phyloP scores from a whole-genome alignment of 2,113 vertebrate species.

The Camarhynchus parvulus region DNA sequence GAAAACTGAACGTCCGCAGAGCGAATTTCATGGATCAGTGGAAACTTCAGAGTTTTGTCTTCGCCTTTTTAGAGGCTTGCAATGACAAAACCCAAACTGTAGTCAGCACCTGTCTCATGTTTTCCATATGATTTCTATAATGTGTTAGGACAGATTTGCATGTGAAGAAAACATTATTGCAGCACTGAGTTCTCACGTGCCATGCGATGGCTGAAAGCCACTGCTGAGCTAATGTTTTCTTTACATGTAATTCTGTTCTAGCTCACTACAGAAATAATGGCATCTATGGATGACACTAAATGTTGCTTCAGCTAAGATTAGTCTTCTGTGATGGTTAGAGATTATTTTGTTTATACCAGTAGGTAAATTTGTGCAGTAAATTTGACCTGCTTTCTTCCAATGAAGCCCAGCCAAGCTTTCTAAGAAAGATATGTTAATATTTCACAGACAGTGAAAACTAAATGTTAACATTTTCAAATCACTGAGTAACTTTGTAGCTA shows the following conservation, averaged over 20 bases:
- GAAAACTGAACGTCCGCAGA: background rate
- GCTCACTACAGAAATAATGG: slow-evolving; percentile 16
- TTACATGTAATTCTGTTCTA: background rate
- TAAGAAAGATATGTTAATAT: slow-evolving; percentile 46
- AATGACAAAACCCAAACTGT: background rate
- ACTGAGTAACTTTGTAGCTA: background rate
- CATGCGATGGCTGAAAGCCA: background rate
- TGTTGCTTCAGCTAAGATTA: slow-evolving; percentile 40
- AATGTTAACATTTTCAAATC: slow-evolving; percentile 43
- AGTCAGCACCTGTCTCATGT: slow-evolving; percentile 9
- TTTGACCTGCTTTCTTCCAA: slow-evolving; percentile 58
- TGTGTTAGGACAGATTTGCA: slow-evolving; percentile 24
- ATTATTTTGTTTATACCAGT: slow-evolving; percentile 49
- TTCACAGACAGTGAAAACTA: slow-evolving; percentile 9
- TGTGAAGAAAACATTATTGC: background rate
- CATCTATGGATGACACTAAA: slow-evolving; percentile 2
- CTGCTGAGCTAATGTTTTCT: slow-evolving; percentile 10
- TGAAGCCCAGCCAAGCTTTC: slow-evolving; percentile 38
- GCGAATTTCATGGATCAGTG: background rate
- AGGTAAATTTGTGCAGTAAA: slow-evolving; percentile 42
- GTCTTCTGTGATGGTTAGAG: slow-evolving; percentile 49
- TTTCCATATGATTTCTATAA: slow-evolving; percentile 42
- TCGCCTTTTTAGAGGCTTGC: background rate
- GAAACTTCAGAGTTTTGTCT: background rate
- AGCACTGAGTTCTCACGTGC: background rate